Evolutionary conservation across 2,888 invertebrate species (phyloP).

Genomic region (Fragum fragum): DNA sequence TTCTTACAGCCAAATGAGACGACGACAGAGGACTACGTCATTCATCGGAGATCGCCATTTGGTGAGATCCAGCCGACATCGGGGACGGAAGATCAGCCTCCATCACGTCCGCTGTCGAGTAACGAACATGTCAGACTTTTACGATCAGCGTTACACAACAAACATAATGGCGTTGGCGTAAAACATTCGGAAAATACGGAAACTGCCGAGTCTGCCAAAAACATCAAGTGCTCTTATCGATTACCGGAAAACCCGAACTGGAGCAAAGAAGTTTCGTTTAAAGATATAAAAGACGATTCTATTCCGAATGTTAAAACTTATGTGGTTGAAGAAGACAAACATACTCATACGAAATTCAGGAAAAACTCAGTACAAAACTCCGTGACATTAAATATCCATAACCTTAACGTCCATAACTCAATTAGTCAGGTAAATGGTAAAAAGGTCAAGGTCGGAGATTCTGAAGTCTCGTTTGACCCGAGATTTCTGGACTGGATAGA

Average conservation of each 20-base stretch:
- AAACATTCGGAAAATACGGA: conserved; percentile 43
- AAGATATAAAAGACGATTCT: conserved; percentile 69
- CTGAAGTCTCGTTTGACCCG: conserved; percentile 66
- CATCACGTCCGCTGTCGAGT: conserved; percentile 50
- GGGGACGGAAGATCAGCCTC: conserved; percentile 32
- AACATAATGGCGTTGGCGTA: conserved; percentile 53
- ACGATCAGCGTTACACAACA: conserved; percentile 58
- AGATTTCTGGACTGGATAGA: conserved; percentile 71
- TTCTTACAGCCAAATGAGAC: conserved; percentile 67
- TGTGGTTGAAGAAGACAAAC: conserved; percentile 63
- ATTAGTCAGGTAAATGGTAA: conserved; percentile 63
- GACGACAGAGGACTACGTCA: conserved; percentile 63
- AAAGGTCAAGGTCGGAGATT: conserved; percentile 63
- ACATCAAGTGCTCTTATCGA: conserved; percentile 67
- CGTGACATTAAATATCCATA: conserved; percentile 69
- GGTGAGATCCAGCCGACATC: conserved; percentile 37
- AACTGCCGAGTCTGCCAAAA: conserved; percentile 52
- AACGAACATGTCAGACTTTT: conserved; percentile 56
- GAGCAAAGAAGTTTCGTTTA: conserved; percentile 68
- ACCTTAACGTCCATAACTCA: conserved; percentile 72
- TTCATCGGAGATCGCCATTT: conserved; percentile 54
- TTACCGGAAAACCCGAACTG: conserved; percentile 70
- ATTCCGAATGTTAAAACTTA: conserved; percentile 75
- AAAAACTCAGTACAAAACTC: conserved; percentile 58
- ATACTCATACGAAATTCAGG: conserved; percentile 52